Evolutionary conservation across 2,888 invertebrate genomes (phyloP).

Genomic region (Drosophila dives): DNA sequence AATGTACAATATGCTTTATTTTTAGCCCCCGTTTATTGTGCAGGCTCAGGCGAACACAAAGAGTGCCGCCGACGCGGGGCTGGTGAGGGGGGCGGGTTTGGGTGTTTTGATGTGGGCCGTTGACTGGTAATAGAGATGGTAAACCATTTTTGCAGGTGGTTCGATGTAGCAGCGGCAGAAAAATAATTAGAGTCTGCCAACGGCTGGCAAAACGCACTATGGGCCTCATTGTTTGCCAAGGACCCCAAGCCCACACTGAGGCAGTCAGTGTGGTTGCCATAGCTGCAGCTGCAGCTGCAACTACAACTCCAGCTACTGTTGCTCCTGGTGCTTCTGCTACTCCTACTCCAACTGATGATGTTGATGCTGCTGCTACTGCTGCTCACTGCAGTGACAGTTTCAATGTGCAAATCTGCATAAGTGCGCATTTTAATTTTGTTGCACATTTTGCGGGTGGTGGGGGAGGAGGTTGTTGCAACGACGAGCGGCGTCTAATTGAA

Average conservation of each 20-base stretch:
- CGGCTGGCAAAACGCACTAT: conserved; percentile 61
- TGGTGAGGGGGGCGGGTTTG: not conserved
- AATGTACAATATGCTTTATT: conserved; percentile 61
- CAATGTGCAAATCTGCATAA: conserved; percentile 81
- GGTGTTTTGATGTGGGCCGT: not conserved
- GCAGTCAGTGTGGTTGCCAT: conserved; percentile 41
- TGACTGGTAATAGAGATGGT: conserved; percentile 33
- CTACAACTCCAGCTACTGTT: conserved; percentile 18
- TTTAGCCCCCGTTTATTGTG: conserved; percentile 74
- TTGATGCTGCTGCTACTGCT: not conserved
- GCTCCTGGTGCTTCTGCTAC: not conserved
- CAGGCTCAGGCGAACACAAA: conserved; percentile 55
- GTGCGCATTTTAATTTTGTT: conserved; percentile 82
- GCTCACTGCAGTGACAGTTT: conserved; percentile 71
- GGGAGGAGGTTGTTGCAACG: conserved; percentile 20
- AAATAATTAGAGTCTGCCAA: conserved; percentile 78
- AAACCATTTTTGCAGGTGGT: conserved; percentile 58
- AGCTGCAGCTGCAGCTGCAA: conserved; percentile 23
- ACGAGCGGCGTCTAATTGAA: conserved; percentile 73
- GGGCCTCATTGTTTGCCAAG: conserved; percentile 37
- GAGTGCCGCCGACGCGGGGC: conserved; percentile 3
- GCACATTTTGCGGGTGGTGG: conserved; percentile 72
- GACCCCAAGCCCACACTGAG: conserved; percentile 1
- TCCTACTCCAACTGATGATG: not conserved
- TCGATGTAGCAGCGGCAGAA: conserved; percentile 67